These are phyloP conservation scores for Sphaerodactylus townsendi DNA, from an alignment of 2,113 vertebrate species.

Conservation along the genomic window DNA sequence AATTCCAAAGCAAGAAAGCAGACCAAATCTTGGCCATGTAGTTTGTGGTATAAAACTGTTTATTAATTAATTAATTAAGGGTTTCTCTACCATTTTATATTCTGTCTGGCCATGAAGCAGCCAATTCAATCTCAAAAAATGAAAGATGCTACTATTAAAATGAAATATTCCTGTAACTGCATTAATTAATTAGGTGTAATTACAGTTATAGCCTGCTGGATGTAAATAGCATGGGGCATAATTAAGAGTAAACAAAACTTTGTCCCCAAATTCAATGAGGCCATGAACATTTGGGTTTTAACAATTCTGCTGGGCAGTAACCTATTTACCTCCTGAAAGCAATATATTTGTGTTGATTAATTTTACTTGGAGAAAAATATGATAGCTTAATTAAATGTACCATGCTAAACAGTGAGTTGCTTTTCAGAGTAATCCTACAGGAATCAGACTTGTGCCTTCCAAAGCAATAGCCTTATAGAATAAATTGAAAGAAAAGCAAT, in stretches of 20 bases:
- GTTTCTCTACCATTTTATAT: constrained; percentile 47
- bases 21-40: constrained; percentile 11
- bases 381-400: constrained; percentile 76
- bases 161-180: constrained; percentile 47
- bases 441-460: constrained; percentile 58
- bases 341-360: constrained; percentile 74
- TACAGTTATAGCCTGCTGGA: constrained; percentile 33
- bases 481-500: background rate
- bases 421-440: constrained; percentile 63
- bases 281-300: constrained; percentile 60
- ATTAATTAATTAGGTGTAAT: constrained; percentile 67
- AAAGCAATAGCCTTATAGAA: constrained; percentile 51
- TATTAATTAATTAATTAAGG: constrained; percentile 54
- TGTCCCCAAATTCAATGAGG: constrained; percentile 63
- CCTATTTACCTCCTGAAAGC: constrained; percentile 67
- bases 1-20: constrained; percentile 27
- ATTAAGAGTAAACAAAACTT: constrained; percentile 67
- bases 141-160: constrained; percentile 49
- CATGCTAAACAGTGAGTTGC: constrained; percentile 67
- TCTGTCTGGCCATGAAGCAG: constrained; percentile 45
- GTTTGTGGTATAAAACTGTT: background rate
- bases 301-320: constrained; percentile 60
- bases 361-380: constrained; percentile 67
- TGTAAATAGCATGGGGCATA: constrained; percentile 56
- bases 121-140: constrained; percentile 44